Percentiles rank a stretch among this genome's conserved stretches.
Evolutionary conservation across 2,113 vertebrate species (phyloP).

Genomic region (Nothocercus julius): DNA sequence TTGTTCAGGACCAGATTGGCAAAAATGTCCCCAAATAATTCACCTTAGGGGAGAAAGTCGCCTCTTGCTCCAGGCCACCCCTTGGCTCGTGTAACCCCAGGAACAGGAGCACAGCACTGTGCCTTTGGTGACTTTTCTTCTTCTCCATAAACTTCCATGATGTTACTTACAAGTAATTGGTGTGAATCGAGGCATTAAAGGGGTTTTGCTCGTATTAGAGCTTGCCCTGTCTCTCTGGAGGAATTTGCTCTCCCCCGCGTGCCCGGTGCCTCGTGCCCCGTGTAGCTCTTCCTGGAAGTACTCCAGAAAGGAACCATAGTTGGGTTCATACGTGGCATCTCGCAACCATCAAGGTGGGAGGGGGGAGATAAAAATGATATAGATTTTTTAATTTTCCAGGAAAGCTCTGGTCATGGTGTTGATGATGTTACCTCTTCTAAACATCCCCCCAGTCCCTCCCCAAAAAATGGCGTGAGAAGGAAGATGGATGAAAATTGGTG

Average conservation of each 20-base stretch:
- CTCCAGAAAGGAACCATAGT: neutral
- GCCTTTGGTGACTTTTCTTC: too few relatives aligned
- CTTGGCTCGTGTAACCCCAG: too few relatives aligned
- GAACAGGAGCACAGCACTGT: too few relatives aligned
- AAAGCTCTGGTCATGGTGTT: neutral
- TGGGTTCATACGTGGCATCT: neutral
- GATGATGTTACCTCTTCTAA: neutral
- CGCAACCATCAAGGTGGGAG: neutral
- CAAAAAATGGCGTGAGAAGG: neutral
- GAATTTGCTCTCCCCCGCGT: neutral
- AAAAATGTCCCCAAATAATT: too few relatives aligned
- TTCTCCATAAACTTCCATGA: too few relatives aligned
- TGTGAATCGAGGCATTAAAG: too few relatives aligned
- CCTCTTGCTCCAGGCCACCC: too few relatives aligned
- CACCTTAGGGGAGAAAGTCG: too few relatives aligned
- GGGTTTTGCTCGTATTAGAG: neutral
- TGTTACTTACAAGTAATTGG: neutral
- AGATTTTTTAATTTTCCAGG: neutral
- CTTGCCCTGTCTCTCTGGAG: neutral
- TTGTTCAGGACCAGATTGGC: too few relatives aligned
- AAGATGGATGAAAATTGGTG: neutral
- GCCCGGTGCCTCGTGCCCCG: too few relatives aligned
- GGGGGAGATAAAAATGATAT: rapidly evolving
- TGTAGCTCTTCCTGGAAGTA: neutral
- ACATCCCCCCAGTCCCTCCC: neutral